A percentile compares a stretch with the other conserved stretches of the same genome.
Evolutionary conservation across 2,113 vertebrate species (phyloP).

Genomic region (Delphinapterus leucas): DNA sequence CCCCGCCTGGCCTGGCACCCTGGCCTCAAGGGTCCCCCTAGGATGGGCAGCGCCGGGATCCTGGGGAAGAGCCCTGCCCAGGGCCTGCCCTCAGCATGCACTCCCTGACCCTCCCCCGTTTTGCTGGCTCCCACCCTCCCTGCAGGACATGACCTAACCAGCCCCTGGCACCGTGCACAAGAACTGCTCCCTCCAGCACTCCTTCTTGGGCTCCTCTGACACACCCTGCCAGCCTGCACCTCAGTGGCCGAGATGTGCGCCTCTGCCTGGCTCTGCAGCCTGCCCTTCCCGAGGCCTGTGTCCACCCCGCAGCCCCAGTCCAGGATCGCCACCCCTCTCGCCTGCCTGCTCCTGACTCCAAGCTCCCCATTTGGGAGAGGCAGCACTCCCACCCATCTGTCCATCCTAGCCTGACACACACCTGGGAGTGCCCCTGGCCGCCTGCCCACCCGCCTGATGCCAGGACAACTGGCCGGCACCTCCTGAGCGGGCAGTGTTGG

Average conservation of each 20-base stretch:
- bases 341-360: background rate
- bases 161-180: fast-evolving
- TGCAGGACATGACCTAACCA: background rate
- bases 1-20: background rate
- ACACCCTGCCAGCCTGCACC: background rate
- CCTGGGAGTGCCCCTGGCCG: fast-evolving
- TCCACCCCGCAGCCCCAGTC: background rate
- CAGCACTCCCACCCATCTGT: fast-evolving
- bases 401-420: background rate
- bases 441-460: no score
- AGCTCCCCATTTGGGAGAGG: fast-evolving
- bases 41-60: no score
- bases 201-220: background rate
- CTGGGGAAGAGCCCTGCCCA: background rate
- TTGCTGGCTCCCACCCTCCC: background rate
- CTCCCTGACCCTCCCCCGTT: background rate
- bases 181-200: background rate
- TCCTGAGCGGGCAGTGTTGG: fast-evolving
- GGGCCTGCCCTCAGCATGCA: fast-evolving
- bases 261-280: fast-evolving
- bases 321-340: no score
- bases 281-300: background rate
- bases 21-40: background rate
- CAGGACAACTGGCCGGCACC: background rate
- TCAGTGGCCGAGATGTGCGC: fast-evolving